Percentiles rank a stretch among this genome's conserved stretches.
Conservation (phyloP, 2,113 vertebrate species). For the Pavo muticus region DNA sequence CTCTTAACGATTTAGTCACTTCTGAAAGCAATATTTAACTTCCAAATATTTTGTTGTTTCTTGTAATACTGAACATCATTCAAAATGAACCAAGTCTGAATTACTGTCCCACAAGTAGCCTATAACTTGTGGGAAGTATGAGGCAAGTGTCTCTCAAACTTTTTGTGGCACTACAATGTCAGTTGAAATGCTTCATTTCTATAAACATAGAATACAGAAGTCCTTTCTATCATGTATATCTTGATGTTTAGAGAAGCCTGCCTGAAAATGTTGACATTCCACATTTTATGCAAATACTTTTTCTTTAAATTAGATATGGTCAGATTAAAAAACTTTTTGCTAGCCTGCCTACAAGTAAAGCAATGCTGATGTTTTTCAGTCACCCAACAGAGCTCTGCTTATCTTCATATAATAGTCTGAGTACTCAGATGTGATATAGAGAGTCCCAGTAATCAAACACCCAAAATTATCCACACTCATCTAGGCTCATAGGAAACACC, state of each 20-base stretch:
- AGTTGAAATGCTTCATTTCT: constrained; percentile 58
- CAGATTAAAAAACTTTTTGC: not conserved
- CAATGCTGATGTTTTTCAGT: not conserved
- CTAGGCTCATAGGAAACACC: not conserved
- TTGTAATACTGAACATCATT: constrained; percentile 30
- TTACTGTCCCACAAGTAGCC: constrained; percentile 52
- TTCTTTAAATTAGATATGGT: not conserved
- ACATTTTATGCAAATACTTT: not conserved
- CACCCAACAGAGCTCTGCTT: not conserved
- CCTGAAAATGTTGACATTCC: not conserved
- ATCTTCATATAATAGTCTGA: not conserved
- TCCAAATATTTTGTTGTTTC: not conserved
- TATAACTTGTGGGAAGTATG: constrained; percentile 19
- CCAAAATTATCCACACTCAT: not conserved
- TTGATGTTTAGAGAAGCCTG: constrained; percentile 2
- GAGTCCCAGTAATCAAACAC: not conserved
- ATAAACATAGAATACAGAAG: constrained; percentile 53
- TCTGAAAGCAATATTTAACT: not conserved
- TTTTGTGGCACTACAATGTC: constrained; percentile 37
- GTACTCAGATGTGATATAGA: not conserved
- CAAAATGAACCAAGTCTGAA: constrained; percentile 40
- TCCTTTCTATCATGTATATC: constrained; percentile 19
- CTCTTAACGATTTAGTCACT: not conserved
- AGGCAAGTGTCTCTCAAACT: constrained; percentile 55
- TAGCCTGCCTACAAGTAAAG: not conserved